These are phyloP conservation scores for Grantiella picta DNA, from an alignment of 2,113 vertebrate species.

Conservation along the genomic window DNA sequence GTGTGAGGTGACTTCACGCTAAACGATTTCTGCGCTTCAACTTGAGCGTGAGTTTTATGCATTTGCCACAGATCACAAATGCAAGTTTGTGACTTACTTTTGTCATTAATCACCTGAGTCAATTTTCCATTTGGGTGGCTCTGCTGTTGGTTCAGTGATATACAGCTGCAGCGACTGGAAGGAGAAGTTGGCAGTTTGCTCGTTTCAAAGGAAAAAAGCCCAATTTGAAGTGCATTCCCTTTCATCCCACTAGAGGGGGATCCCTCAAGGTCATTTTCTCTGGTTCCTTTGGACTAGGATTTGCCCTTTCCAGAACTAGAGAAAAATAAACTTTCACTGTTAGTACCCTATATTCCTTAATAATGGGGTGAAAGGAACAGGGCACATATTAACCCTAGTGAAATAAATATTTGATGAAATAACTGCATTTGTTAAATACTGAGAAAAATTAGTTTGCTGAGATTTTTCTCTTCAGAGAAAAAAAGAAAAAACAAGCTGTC, in stretches of 20 bases:
- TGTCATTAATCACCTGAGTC: neutral
- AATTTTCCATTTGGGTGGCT: constrained; percentile 24
- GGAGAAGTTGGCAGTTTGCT: neutral
- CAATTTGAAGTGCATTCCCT: neutral
- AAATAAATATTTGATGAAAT: neutral
- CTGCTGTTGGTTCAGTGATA: neutral
- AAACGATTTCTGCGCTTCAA: accelerated
- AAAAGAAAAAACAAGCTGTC: accelerated
- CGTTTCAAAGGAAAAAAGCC: neutral
- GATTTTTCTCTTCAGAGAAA: neutral
- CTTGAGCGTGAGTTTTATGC: accelerated
- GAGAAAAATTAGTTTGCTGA: neutral
- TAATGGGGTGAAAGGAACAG: neutral
- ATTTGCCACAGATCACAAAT: neutral
- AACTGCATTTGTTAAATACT: neutral
- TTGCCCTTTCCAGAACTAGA: neutral
- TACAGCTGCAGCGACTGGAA: neutral
- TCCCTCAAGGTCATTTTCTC: neutral
- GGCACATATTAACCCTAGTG: neutral
- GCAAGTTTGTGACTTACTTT: neutral
- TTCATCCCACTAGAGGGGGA: constrained; percentile 10
- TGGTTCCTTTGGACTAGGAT: neutral
- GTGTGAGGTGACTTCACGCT: accelerated
- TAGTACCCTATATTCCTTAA: neutral
- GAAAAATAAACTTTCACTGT: neutral